Evolutionary conservation across 2,888 invertebrate species (phyloP).

Genomic region (Drosophila siamana): DNA sequence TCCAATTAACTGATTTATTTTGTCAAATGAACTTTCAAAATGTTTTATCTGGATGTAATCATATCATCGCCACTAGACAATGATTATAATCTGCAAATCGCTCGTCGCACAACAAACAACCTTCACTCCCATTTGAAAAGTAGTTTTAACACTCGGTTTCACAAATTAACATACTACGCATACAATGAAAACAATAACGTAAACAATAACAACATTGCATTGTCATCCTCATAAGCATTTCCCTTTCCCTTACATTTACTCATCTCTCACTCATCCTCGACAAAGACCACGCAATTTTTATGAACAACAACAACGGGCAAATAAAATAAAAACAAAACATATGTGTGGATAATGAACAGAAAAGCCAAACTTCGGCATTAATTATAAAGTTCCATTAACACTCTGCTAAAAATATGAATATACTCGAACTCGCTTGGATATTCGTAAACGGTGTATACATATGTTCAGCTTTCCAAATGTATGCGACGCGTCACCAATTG

Average conservation of each 20-base stretch:
- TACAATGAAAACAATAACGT: conserved; percentile 7
- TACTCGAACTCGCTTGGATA: neutral
- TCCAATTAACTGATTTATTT: neutral
- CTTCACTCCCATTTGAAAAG: conserved; percentile 52
- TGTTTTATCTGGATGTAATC: conserved; percentile 1
- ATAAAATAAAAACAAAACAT: conserved; percentile 28
- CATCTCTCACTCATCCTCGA: conserved; percentile 17
- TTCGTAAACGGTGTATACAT: neutral
- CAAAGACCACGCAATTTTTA: conserved; percentile 49
- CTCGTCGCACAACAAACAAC: conserved; percentile 16
- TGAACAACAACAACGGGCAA: conserved; percentile 37
- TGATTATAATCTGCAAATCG: conserved; percentile 33
- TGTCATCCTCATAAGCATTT: conserved; percentile 46
- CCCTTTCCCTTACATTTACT: conserved; percentile 1
- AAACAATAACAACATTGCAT: conserved; percentile 41
- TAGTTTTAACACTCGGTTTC: conserved; percentile 52
- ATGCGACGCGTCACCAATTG: conserved; percentile 53
- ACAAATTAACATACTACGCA: conserved; percentile 65
- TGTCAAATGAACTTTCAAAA: conserved; percentile 14
- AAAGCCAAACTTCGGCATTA: conserved; percentile 46
- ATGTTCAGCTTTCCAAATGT: conserved; percentile 59
- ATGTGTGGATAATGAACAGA: conserved; percentile 31
- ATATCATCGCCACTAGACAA: conserved; percentile 11
- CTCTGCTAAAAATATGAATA: conserved; percentile 45
- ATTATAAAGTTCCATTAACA: conserved; percentile 72